phyloP scores from a whole-genome alignment of 64 coral and sea anemone genomes.

The Pocillopora verrucosa region DNA sequence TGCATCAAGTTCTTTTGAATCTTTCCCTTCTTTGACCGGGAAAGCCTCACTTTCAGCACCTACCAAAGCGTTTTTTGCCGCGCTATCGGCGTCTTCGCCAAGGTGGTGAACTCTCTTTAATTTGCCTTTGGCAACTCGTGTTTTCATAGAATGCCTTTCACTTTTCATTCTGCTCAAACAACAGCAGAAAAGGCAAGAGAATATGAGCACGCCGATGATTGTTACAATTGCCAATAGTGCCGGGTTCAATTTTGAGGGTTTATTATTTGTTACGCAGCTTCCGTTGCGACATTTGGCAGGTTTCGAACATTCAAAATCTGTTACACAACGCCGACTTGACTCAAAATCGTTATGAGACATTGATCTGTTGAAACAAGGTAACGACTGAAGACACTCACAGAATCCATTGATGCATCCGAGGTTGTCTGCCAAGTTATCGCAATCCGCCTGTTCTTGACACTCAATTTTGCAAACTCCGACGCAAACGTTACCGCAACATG shows the following conservation, averaged over 20 bases:
- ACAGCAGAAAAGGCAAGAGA: conserved; percentile 33
- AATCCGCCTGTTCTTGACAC: background rate
- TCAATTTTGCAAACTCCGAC: background rate
- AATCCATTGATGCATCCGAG: background rate
- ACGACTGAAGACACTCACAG: background rate
- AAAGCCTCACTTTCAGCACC: conserved; percentile 1
- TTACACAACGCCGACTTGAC: background rate
- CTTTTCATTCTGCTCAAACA: conserved; percentile 38
- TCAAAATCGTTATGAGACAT: background rate
- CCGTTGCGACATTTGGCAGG: conserved; percentile 10
- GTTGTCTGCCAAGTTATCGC: background rate
- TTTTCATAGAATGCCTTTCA: conserved; percentile 25
- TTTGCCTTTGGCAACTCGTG: conserved; percentile 19
- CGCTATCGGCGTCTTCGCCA: background rate
- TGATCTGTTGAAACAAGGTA: background rate
- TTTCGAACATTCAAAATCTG: background rate
- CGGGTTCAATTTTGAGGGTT: background rate
- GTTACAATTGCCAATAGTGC: conserved; percentile 28
- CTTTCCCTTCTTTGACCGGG: background rate
- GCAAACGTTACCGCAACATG: conserved; percentile 9
- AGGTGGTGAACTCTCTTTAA: conserved; percentile 14
- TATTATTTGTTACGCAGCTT: background rate
- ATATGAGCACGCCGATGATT: conserved; percentile 13
- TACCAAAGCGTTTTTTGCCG: background rate
- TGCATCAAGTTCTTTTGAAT: background rate